Evolutionary conservation across 2,888 invertebrate genomes (phyloP).

Genomic region (Phlogophora meticulosa): DNA sequence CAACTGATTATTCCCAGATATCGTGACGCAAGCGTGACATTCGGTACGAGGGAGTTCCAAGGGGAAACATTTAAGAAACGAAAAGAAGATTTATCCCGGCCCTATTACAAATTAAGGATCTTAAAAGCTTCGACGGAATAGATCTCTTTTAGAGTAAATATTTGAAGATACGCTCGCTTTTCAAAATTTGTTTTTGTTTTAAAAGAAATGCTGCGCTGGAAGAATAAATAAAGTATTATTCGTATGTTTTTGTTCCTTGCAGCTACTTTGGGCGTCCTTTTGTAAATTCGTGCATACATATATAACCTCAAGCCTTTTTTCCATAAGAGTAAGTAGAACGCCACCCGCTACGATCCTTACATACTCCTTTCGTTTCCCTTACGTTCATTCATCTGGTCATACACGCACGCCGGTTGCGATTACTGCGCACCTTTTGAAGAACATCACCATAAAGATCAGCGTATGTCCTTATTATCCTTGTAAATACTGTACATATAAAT

Average conservation of each 20-base stretch:
- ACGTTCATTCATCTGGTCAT: no score
- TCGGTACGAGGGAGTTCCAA: conserved; percentile 32
- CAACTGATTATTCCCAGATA: conserved; percentile 67
- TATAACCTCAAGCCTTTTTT: no score
- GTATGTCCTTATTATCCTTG: no score
- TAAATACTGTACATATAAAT: neutral
- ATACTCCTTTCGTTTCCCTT: no score
- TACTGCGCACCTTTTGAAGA: no score
- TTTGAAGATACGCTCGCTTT: conserved; percentile 39
- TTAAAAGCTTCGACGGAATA: conserved; percentile 54
- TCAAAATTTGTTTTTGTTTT: conserved; percentile 46
- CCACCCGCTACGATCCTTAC: no score
- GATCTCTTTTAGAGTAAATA: conserved; percentile 49
- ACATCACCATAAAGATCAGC: no score
- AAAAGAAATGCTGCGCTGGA: conserved; percentile 20
- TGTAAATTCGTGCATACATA: no score
- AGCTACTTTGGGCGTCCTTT: neutral
- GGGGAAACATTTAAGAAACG: conserved; percentile 49
- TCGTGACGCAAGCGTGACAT: conserved; percentile 54
- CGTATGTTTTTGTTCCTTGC: conserved; percentile 15
- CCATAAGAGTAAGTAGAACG: no score
- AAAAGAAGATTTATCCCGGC: conserved; percentile 48
- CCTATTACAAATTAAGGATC: conserved; percentile 64
- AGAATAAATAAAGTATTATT: conserved; percentile 30
- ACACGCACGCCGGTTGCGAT: no score